A percentile compares a stretch with the other conserved stretches of the same genome.
phyloP scores from a whole-genome alignment of 2,888 invertebrate genomes.

The Platycheirus rosarum region DNA sequence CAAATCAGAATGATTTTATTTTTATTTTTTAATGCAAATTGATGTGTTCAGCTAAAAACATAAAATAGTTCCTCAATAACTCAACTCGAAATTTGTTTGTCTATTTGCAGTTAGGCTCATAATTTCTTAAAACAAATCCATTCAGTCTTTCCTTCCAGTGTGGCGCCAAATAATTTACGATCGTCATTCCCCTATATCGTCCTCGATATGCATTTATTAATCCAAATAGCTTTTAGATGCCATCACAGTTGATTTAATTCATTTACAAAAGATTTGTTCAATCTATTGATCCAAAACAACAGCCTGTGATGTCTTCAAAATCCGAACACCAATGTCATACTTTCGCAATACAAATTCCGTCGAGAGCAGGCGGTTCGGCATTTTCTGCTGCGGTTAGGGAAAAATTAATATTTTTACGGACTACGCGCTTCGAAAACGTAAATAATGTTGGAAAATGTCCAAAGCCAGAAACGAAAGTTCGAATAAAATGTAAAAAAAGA shows the following conservation, averaged over 20 bases:
- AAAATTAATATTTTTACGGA: constrained; percentile 19
- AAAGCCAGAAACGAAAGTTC: constrained; percentile 37
- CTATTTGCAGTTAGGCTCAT: neutral
- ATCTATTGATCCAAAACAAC: constrained; percentile 46
- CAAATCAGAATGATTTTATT: neutral
- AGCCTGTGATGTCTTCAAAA: constrained; percentile 9
- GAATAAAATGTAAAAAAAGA: constrained; percentile 34
- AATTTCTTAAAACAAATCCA: constrained; percentile 11
- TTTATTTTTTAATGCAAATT: neutral
- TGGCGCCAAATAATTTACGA: constrained; percentile 46
- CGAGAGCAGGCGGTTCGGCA: neutral
- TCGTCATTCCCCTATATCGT: constrained; percentile 5
- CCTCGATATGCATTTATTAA: constrained; percentile 24
- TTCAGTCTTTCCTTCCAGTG: constrained; percentile 7
- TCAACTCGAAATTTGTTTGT: neutral
- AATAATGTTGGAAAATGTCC: constrained; percentile 69
- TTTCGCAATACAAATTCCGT: constrained; percentile 57
- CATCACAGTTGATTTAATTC: neutral
- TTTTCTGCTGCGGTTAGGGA: constrained; percentile 4
- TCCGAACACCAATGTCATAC: constrained; percentile 56
- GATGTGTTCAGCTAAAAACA: neutral
- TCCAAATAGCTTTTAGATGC: constrained; percentile 31
- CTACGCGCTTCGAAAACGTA: constrained; percentile 55
- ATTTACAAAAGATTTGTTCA: constrained; percentile 19
- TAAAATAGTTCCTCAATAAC: neutral